Evolutionary conservation across 2,888 invertebrate species (phyloP), one percentile per base, ranked within the genome.

Genomic region (Diarsia dahlii): DNA sequence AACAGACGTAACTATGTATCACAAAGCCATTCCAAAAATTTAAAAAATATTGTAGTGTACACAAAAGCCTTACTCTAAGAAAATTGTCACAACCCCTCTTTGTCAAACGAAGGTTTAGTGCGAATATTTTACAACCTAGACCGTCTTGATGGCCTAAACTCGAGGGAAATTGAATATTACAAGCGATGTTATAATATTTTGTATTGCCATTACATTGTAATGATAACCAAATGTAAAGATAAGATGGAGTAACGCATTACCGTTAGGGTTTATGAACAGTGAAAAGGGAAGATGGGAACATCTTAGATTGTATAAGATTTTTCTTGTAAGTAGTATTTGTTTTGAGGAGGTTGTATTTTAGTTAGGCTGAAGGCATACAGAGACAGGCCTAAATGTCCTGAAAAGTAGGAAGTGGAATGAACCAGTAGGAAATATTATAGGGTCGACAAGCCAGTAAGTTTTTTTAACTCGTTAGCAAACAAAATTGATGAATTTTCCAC

Each of bases 121-220:
- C 70, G 75, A 74, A 77, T 81, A 77, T 76, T 78, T 85, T 84
- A 85, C 66, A 71, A 84, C 71, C 66, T 65, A 84, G 52, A 74
- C 60, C 28, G 50, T 52, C 54, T 83, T 76, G 58, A 76, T 76
- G 48, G 77, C 72, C 70, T 73, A 68, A 73, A 58, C 74, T 84
- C 76, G 74, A 63, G 52, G 70, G 60, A 84, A 85, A 85, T 84
- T 78, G 80, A 84, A 82, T 84, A 84, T 82, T 73, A 82, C 76
- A 74, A 70, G 82, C 75, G 77, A 74, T 84, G 71, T 77, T 73
- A 73, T 74, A 71, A 86, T 77, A 86, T 82, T 86, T 86, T 74
- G 78, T 84, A 71, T 82, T 75, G 60, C 70, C 52, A 84, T 86
- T 80, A 86, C 80, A 80, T 48, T 68, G 77, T 77, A 71, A 84